Percentiles rank a stretch among this genome's conserved stretches.
These are phyloP conservation scores for Muricea muricata DNA, from an alignment of 92 coral and sea anemone genomes.

Conservation along the genomic window DNA sequence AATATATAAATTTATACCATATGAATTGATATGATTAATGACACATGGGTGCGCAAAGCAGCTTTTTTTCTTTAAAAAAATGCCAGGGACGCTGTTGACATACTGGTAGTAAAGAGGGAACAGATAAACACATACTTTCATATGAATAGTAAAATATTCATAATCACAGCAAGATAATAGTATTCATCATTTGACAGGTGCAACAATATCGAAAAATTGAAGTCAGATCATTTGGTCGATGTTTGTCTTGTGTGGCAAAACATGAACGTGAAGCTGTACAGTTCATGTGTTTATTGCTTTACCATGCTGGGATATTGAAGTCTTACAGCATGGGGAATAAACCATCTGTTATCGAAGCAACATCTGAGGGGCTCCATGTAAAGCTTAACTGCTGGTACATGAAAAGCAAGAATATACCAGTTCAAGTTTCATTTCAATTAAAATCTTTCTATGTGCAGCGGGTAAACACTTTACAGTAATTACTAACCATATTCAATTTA, in stretches of 20 bases:
- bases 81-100: no score
- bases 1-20: no score
- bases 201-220: neutral
- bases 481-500: no score
- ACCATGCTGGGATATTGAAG: neutral
- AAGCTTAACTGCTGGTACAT: constrained; percentile 15
- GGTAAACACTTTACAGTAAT: neutral
- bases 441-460: neutral
- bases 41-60: no score
- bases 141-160: no score
- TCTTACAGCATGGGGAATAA: constrained; percentile 1
- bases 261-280: constrained; percentile 11
- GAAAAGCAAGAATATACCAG: neutral
- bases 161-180: no score
- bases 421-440: neutral
- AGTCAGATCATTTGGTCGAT: neutral
- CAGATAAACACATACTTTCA: no score
- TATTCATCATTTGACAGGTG: no score
- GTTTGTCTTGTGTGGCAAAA: neutral
- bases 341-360: neutral
- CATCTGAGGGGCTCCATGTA: neutral
- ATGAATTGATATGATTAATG: no score
- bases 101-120: no score
- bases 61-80: no score
- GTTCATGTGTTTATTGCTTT: neutral